A percentile compares a stretch with the other conserved stretches of the same genome.
Conservation (phyloP, 1,140 invertebrate genomes). For the Patella vulgata region DNA sequence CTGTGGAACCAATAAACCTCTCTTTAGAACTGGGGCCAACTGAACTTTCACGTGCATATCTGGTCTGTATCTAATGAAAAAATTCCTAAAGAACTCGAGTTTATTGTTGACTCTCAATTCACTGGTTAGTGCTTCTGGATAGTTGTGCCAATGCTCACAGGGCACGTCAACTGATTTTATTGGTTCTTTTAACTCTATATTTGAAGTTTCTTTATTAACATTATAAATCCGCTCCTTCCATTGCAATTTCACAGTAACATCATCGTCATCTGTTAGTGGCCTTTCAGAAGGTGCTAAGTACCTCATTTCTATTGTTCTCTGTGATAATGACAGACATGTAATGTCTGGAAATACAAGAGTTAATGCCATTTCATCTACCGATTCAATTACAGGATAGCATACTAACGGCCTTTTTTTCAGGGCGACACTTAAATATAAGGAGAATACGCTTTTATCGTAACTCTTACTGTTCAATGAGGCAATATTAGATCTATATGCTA, state of each 20-base stretch:
- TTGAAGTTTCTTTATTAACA: too few relatives aligned
- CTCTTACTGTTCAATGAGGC: too few relatives aligned
- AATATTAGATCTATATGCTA: too few relatives aligned
- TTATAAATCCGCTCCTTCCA: conserved; percentile 56
- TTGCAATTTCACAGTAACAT: conserved; percentile 31
- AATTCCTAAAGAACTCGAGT: too few relatives aligned
- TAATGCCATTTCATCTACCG: conserved; percentile 31
- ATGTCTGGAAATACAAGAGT: conserved; percentile 38
- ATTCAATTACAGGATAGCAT: conserved; percentile 37
- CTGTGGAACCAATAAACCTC: conserved; percentile 45
- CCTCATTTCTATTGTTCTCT: conserved; percentile 24
- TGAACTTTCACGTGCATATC: conserved; percentile 36
- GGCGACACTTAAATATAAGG: too few relatives aligned
- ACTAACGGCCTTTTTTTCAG: too few relatives aligned
- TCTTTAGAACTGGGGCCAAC: conserved; percentile 31
- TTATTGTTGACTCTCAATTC: too few relatives aligned
- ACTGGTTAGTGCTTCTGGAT: too few relatives aligned
- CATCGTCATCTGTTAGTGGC: conserved; percentile 15
- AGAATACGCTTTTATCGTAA: too few relatives aligned
- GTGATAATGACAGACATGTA: conserved; percentile 14
- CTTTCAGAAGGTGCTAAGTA: conserved; percentile 25
- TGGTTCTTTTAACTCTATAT: too few relatives aligned
- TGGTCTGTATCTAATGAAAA: neutral
- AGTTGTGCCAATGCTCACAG: too few relatives aligned
- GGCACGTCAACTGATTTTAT: too few relatives aligned